Evolutionary conservation across 2,797 vertebrate species (phyloP).

Genomic region (Loriculus beryllinus): DNA sequence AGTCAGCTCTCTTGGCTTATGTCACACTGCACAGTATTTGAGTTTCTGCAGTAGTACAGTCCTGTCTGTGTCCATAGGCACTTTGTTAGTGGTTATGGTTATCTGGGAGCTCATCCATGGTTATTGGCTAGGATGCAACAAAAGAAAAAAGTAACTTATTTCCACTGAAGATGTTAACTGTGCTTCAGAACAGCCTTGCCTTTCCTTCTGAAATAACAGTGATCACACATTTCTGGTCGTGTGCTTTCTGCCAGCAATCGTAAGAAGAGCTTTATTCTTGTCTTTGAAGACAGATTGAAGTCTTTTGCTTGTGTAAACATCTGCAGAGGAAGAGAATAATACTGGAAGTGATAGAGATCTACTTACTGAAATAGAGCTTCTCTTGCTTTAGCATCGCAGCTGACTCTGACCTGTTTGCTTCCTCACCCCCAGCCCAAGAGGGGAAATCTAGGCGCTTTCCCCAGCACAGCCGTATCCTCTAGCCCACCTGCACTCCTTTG

Average conservation of each 20-base stretch:
- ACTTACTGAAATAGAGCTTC: neutral
- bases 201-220: neutral
- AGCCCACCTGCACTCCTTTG: neutral
- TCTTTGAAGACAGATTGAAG: neutral
- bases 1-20: neutral
- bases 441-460: rapidly evolving
- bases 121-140: neutral
- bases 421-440: rapidly evolving
- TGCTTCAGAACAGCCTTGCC: neutral
- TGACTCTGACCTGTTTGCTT: neutral
- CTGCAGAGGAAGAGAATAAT: neutral
- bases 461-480: rapidly evolving
- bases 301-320: neutral
- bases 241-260: neutral
- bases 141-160: neutral
- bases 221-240: rapidly evolving
- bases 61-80: neutral
- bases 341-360: neutral
- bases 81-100: rapidly evolving
- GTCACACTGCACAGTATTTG: neutral
- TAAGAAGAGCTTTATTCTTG: neutral
- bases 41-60: neutral
- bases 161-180: neutral
- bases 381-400: neutral
- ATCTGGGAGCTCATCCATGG: rapidly evolving